Conservation (phyloP, 2,888 invertebrate genomes). For the Hirtodrosophila confusa region DNA sequence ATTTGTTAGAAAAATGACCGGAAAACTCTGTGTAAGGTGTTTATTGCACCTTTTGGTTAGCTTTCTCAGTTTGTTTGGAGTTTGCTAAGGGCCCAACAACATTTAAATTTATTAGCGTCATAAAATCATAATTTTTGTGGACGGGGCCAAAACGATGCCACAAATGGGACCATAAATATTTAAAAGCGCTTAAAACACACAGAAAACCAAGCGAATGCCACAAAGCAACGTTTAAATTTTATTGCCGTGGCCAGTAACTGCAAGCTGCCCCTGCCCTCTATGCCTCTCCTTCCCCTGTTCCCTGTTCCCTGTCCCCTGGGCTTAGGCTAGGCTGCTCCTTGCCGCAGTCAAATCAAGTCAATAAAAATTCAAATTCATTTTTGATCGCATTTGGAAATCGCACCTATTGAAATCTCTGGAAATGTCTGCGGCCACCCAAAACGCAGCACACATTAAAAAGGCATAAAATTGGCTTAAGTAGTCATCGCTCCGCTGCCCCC, state of each 20-base stretch:
- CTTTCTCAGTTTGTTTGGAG: conserved; percentile 8
- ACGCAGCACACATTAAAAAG: conserved; percentile 61
- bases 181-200: conserved; percentile 71
- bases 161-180: conserved; percentile 76
- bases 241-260: conserved; percentile 48
- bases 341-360: conserved; percentile 39
- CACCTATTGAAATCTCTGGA: conserved; percentile 54
- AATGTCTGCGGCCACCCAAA: conserved; percentile 64
- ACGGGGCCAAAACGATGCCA: conserved; percentile 29
- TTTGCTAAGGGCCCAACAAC: conserved; percentile 29
- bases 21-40: background rate
- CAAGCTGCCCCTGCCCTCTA: conserved; percentile 5
- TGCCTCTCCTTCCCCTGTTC: background rate
- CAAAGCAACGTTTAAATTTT: conserved; percentile 61
- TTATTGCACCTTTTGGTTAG: conserved; percentile 6
- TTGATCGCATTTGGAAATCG: conserved; percentile 67
- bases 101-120: conserved; percentile 73
- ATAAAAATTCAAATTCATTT: conserved; percentile 73
- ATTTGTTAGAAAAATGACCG: no score
- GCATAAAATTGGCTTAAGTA: conserved; percentile 61
- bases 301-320: background rate
- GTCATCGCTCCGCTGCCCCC: conserved; percentile 5
- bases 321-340: conserved; percentile 9
- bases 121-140: conserved; percentile 75
- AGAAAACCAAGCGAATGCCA: conserved; percentile 33